Evolutionary conservation across 2,888 invertebrate genomes (phyloP).

Genomic region (Mellilla xanthometata): DNA sequence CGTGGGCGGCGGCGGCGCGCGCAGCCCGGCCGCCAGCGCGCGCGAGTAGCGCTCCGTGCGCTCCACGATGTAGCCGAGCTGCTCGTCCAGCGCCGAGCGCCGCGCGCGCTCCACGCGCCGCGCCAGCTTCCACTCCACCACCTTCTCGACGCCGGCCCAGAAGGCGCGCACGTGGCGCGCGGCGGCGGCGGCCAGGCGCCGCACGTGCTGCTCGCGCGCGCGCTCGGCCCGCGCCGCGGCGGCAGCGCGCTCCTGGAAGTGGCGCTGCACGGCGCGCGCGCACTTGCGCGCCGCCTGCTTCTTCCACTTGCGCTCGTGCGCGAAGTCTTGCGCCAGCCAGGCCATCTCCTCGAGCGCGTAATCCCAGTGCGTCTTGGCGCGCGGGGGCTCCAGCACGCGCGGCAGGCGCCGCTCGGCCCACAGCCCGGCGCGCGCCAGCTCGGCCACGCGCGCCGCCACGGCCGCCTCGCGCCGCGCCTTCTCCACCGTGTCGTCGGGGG

Average conservation of each 20-base stretch:
- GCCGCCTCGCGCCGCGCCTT: slow-evolving; percentile 90
- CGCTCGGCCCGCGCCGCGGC: slow-evolving; percentile 95
- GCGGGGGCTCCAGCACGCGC: slow-evolving; percentile 94
- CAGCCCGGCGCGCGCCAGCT: slow-evolving; percentile 95
- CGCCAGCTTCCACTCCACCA: slow-evolving; percentile 97
- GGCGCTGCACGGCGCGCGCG: slow-evolving; percentile 94
- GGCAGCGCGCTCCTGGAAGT: slow-evolving; percentile 94
- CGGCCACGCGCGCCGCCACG: slow-evolving; percentile 95
- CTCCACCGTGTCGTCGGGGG: slow-evolving; percentile 66
- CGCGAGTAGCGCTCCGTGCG: slow-evolving; percentile 98
- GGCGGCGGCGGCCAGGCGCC: slow-evolving; percentile 93
- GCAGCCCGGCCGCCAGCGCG: slow-evolving; percentile 92
- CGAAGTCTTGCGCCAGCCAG: slow-evolving; percentile 99
- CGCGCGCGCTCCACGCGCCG: slow-evolving; percentile 96
- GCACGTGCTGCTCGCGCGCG: slow-evolving; percentile 93
- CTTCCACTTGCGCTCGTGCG: slow-evolving; percentile 99
- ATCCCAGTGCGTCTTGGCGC: slow-evolving; percentile 98
- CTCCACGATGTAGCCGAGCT: slow-evolving; percentile 98
- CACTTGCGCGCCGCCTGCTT: slow-evolving; percentile 97
- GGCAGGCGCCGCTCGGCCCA: slow-evolving; percentile 97
- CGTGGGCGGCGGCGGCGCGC: slow-evolving; percentile 27
- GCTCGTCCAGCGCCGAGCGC: slow-evolving; percentile 97
- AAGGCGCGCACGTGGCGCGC: slow-evolving; percentile 97
- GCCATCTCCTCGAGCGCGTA: slow-evolving; percentile 99
- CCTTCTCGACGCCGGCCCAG: slow-evolving; percentile 98